Evolutionary conservation across 2,797 vertebrate genomes (phyloP), one percentile per base, ranked within the genome.

Genomic region (Pterois miles): DNA sequence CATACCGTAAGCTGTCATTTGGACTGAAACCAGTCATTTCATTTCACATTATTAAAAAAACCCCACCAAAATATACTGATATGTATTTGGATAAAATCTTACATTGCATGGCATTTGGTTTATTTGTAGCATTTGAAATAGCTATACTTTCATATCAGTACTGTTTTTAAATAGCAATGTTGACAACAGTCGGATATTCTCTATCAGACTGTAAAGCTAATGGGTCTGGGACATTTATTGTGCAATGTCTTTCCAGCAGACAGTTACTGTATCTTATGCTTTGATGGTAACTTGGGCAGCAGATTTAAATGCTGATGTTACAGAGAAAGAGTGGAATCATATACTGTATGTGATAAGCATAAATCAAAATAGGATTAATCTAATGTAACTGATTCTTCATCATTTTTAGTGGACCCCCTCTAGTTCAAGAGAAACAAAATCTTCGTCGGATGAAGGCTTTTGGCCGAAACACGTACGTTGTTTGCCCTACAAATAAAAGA

Each of bases 1-100:
- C 66, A 84, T 70, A 58, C 59, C 66, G 76, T 57, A 38, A 48
- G 62, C 72, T 58, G 74, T 74, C 71, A 66, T 80, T 73, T 22
- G 7, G n/a, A 22, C 33, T 22, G 57, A 67, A 13, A 14, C 10
- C 12, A 64, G 29, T 10, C 58, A 60, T 72, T 67, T 72, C 48
- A 53, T 40, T 63, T 12, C 1, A 59, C 38, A 18, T 43, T 62
- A 63, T 31, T 40, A 2, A 58, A 25, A 20, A 33, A 52, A 5
- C 20, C 0, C 7, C 8, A 0, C 3, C 14, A 36, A 36, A n/a
- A 48, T 48, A 48, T 48, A 12, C 4, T n/a, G n/a, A 16, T 18
- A 20, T 58, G 4, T 34, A 3, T 56, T 29, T 57, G 27, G 23
- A 25, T 20, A 20, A 13, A 8, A 62, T 14, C 10, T 7, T 50